These are phyloP conservation scores for Euphonia xanthogaster DNA, from an alignment of 2,797 vertebrate genomes.

Conservation along the genomic window DNA sequence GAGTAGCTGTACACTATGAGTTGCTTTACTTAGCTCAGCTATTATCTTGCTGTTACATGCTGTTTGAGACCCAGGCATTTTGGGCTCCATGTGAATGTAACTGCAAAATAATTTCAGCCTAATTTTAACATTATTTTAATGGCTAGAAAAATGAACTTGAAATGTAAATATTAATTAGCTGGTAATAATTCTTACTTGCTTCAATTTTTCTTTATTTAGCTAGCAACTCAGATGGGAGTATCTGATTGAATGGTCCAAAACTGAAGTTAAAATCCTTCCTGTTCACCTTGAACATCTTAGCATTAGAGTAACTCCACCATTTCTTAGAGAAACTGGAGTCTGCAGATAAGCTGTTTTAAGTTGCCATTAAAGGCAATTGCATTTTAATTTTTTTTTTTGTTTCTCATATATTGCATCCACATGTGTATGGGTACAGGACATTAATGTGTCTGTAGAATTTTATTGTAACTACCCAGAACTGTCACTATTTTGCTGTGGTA, in stretches of 20 bases:
- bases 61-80: neutral
- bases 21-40: neutral
- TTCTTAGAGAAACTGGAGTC: neutral
- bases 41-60: neutral
- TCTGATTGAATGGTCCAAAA: neutral
- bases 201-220: neutral
- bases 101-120: neutral
- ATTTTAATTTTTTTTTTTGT: neutral
- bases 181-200: neutral
- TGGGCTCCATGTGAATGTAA: neutral
- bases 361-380: neutral
- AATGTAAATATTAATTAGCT: neutral
- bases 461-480: neutral
- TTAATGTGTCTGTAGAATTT: neutral
- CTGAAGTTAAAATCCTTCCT: neutral
- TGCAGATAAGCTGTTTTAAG: neutral
- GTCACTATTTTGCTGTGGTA: accelerated
- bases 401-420: neutral
- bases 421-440: neutral
- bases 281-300: neutral
- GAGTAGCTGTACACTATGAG: neutral
- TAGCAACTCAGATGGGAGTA: neutral
- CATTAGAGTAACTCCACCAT: neutral
- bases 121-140: neutral
- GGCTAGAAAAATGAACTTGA: neutral